Evolutionary conservation across 2,888 invertebrate genomes (phyloP).

Genomic region (Holacanthella duospinosa): DNA sequence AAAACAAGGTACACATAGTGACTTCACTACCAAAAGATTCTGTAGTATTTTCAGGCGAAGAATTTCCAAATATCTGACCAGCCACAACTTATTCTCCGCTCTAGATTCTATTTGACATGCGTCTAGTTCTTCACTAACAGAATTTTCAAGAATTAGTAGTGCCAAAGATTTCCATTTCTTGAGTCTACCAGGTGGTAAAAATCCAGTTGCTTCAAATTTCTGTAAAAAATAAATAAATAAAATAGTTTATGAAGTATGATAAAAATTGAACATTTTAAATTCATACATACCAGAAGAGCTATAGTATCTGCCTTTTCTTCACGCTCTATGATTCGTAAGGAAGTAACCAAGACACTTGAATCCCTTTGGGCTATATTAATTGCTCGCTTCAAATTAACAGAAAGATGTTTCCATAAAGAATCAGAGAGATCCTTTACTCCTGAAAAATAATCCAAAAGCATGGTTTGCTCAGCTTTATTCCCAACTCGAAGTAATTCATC

Average conservation of each 20-base stretch:
- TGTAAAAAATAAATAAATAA: slow-evolving; percentile 39
- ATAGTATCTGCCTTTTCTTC: slow-evolving; percentile 91
- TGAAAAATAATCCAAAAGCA: slow-evolving; percentile 89
- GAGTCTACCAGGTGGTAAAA: slow-evolving; percentile 87
- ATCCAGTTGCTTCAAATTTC: slow-evolving; percentile 69
- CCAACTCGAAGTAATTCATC: slow-evolving; percentile 89
- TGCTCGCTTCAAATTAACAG: slow-evolving; percentile 76
- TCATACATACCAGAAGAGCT: slow-evolving; percentile 55
- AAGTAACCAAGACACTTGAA: slow-evolving; percentile 90
- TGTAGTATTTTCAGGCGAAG: slow-evolving; percentile 71
- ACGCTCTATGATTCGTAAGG: slow-evolving; percentile 86
- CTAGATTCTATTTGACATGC: slow-evolving; percentile 90
- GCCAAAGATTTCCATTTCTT: slow-evolving; percentile 82
- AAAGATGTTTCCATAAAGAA: slow-evolving; percentile 79
- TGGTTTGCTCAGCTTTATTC: slow-evolving; percentile 68
- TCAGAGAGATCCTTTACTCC: slow-evolving; percentile 86
- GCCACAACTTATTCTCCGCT: slow-evolving; percentile 84
- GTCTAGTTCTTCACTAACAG: slow-evolving; percentile 75
- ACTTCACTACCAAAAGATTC: slow-evolving; percentile 81
- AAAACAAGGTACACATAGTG: slow-evolving; percentile 82
- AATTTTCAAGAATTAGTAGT: slow-evolving; percentile 66
- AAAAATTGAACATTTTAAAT: neutral
- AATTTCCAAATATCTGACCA: slow-evolving; percentile 80
- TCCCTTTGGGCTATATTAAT: slow-evolving; percentile 89
- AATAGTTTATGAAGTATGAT: neutral